Percentiles rank a stretch among this genome's conserved stretches.
Conservation (phyloP, 1,140 invertebrate genomes). For the Lepidurus couesii region DNA sequence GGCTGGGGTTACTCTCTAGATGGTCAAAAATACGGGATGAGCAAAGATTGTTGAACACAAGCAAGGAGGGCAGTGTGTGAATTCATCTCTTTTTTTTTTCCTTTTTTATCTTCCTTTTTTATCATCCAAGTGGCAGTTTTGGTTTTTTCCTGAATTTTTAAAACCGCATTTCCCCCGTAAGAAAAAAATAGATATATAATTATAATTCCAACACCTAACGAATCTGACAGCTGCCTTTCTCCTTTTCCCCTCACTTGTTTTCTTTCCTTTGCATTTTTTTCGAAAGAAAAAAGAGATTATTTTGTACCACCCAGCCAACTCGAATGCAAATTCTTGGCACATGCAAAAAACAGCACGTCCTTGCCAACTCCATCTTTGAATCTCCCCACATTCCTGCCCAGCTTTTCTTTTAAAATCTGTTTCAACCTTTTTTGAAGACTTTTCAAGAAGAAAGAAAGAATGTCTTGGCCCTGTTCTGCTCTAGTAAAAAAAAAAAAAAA, state of each 20-base stretch:
- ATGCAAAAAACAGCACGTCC: conserved; percentile 6
- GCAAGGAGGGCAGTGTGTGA: conserved; percentile 9
- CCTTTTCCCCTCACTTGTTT: neutral
- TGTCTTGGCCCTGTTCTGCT: no score
- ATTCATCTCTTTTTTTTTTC: neutral
- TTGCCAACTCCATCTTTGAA: neutral
- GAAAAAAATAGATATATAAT: no score
- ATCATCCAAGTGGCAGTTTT: neutral
- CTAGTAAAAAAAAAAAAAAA: no score
- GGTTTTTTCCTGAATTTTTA: neutral
- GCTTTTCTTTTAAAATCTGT: no score
- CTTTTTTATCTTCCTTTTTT: no score
- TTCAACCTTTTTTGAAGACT: no score
- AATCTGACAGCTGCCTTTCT: neutral
- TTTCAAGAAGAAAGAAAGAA: no score
- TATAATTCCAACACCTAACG: no score
- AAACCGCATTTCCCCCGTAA: no score
- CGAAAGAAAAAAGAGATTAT: no score
- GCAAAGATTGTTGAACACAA: conserved; percentile 15
- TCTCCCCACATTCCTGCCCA: neutral
- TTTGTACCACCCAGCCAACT: neutral
- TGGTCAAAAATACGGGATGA: conserved; percentile 11
- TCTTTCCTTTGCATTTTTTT: neutral
- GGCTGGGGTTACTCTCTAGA: neutral
- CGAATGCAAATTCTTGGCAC: conserved; percentile 14